Conservation (phyloP, 2,113 vertebrate species). For the Alectura lathami region DNA sequence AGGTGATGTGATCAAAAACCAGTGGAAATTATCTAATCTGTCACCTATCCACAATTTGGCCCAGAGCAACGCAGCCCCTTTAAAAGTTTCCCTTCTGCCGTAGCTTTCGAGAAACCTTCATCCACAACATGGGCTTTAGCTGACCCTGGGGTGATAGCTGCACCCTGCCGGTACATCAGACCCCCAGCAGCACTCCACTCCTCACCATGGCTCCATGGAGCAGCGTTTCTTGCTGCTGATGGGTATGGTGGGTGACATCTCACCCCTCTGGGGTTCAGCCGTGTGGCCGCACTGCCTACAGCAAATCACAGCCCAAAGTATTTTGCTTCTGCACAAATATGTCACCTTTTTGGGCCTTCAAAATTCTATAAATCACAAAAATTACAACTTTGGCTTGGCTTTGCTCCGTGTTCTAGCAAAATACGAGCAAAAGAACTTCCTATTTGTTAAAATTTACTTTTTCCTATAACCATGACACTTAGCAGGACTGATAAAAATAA, state of each 20-base stretch:
- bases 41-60: background rate
- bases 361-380: background rate
- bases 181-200: background rate
- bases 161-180: rapidly evolving
- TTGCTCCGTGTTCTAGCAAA: background rate
- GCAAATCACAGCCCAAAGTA: background rate
- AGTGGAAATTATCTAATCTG: background rate
- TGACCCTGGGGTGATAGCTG: background rate
- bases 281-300: background rate
- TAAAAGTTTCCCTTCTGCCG: background rate
- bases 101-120: background rate
- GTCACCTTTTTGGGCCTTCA: background rate
- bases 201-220: rapidly evolving
- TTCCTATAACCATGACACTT: constrained; percentile 18
- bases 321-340: background rate
- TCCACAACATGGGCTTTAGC: background rate
- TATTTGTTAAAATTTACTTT: background rate
- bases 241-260: background rate
- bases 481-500: constrained; percentile 11
- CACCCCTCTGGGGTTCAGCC: background rate
- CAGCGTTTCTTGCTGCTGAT: background rate
- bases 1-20: background rate
- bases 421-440: background rate
- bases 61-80: background rate
- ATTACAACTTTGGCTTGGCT: background rate